Conservation (phyloP, 2,888 invertebrate species). For the Phyllotreta cruciferae region DNA sequence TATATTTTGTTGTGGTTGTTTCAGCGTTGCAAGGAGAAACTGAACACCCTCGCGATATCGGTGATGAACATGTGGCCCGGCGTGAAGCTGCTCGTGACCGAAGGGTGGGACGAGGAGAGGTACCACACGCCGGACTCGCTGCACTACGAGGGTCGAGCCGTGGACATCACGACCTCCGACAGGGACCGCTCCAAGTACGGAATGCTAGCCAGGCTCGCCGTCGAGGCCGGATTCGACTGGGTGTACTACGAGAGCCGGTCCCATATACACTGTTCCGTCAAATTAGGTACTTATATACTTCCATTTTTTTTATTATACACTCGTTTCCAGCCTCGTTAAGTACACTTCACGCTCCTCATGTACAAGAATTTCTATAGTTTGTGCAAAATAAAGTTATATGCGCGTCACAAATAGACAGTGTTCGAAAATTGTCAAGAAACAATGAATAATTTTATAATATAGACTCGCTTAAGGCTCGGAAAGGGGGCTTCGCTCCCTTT, state of each 20-base stretch:
- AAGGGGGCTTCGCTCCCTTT: too few relatives aligned
- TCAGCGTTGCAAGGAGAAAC: constrained; percentile 94
- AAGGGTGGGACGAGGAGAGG: constrained; percentile 93
- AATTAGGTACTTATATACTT: constrained; percentile 76
- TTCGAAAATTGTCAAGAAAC: too few relatives aligned
- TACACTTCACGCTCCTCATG: background rate
- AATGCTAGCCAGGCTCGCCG: constrained; percentile 93
- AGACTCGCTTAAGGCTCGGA: too few relatives aligned
- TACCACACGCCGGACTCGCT: constrained; percentile 81
- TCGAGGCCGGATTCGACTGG: constrained; percentile 98
- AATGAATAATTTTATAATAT: too few relatives aligned
- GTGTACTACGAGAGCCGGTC: constrained; percentile 95
- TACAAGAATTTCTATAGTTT: too few relatives aligned
- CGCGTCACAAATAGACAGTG: too few relatives aligned
- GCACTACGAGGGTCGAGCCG: constrained; percentile 96
- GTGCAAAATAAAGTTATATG: too few relatives aligned
- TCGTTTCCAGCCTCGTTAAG: background rate
- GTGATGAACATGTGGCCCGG: constrained; percentile 99
- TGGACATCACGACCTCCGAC: constrained; percentile 95
- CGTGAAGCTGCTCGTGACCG: constrained; percentile 89
- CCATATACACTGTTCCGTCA: constrained; percentile 96
- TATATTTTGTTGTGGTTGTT: constrained; percentile 59
- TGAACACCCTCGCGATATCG: constrained; percentile 92
- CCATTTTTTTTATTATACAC: too few relatives aligned
- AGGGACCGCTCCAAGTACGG: constrained; percentile 92